These are phyloP conservation scores for Mellivora capensis DNA, from an alignment of 2,113 vertebrate genomes.

Conservation along the genomic window DNA sequence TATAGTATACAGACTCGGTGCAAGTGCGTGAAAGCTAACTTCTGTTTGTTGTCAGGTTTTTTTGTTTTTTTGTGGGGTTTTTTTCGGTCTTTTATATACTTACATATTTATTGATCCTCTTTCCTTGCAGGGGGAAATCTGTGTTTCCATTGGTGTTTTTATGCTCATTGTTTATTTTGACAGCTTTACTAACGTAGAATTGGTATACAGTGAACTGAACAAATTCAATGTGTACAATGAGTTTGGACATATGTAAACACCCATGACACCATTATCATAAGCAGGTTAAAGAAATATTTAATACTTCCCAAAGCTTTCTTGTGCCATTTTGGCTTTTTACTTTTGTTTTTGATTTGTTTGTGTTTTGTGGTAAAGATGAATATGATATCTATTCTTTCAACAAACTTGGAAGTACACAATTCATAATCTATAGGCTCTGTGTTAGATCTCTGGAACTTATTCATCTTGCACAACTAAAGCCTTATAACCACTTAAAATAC, in stretches of 20 bases:
- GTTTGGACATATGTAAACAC: background rate
- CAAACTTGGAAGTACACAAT: background rate
- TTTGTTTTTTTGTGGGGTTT: no score
- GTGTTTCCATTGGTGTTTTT: background rate
- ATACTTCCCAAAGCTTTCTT: background rate
- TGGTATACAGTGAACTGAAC: background rate
- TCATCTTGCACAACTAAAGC: background rate
- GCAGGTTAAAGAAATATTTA: background rate
- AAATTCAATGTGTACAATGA: background rate
- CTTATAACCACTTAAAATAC: background rate
- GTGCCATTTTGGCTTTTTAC: background rate
- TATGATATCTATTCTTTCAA: background rate
- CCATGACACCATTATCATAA: no score
- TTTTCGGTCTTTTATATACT: background rate
- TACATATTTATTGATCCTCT: background rate
- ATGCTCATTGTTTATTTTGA: background rate
- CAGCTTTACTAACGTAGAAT: background rate
- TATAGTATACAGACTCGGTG: rapidly evolving
- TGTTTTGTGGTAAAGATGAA: background rate
- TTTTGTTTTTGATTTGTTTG: background rate
- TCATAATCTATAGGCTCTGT: background rate
- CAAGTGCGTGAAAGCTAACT: background rate
- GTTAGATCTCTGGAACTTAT: background rate
- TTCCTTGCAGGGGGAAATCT: background rate
- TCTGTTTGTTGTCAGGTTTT: background rate